Conservation (phyloP, 2,113 vertebrate species). For the Acinonyx jubatus region DNA sequence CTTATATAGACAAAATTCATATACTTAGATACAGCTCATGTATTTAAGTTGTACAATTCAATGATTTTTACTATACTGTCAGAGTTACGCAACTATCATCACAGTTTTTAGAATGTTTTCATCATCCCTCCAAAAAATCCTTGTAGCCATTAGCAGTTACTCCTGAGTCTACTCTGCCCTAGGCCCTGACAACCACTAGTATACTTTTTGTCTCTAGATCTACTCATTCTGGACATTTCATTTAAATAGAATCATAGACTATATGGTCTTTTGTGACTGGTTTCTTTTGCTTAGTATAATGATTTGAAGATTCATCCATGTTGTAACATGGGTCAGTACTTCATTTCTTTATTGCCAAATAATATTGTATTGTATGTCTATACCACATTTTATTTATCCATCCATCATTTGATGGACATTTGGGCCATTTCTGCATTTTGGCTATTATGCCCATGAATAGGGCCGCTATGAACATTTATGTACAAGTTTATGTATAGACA, state of each 20-base stretch:
- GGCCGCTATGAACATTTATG: not conserved
- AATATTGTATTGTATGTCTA: not conserved
- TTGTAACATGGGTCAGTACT: not conserved
- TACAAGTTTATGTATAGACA: not conserved
- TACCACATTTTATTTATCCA: not conserved
- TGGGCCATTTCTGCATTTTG: not conserved
- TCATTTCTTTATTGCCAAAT: not conserved
- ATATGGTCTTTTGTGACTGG: not conserved
- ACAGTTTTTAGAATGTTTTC: constrained; percentile 15
- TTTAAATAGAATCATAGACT: not conserved
- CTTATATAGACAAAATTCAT: not conserved
- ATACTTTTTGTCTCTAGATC: not conserved
- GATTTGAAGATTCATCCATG: not conserved
- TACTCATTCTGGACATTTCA: not conserved
- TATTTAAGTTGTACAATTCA: not conserved
- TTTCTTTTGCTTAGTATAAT: not conserved
- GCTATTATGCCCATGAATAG: not conserved
- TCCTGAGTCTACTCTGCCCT: not conserved
- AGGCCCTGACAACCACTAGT: not conserved
- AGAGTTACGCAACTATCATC: not conserved
- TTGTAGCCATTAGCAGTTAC: not conserved
- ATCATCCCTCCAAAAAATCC: not conserved
- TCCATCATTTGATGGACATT: not conserved
- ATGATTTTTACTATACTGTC: not conserved
- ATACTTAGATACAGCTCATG: not conserved